phyloP scores from a whole-genome alignment of 1,140 invertebrate genomes.

The Bacillus rossius region DNA sequence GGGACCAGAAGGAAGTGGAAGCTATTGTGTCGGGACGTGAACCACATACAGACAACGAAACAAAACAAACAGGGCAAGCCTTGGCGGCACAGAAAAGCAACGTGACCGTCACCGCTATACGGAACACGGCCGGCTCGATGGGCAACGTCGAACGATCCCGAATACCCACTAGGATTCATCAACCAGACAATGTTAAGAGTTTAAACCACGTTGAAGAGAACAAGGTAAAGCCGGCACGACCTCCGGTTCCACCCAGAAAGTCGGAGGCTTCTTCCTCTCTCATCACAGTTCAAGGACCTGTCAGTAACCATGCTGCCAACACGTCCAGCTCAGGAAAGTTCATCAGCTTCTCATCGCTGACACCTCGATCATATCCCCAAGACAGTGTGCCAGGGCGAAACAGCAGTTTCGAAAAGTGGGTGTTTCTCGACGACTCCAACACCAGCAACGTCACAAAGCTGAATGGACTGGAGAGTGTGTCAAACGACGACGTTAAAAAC shows the following conservation, averaged over 20 bases:
- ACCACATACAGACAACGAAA: no score
- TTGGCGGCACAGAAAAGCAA: background rate
- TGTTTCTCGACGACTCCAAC: slow-evolving; percentile 24
- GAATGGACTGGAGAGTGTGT: slow-evolving; percentile 11
- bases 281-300: no score
- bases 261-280: background rate
- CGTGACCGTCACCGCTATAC: slow-evolving; percentile 10
- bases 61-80: no score
- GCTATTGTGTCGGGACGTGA: background rate
- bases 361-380: background rate
- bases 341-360: slow-evolving; percentile 11
- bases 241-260: slow-evolving; percentile 17
- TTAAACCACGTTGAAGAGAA: background rate
- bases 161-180: slow-evolving; percentile 3
- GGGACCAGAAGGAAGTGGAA: background rate
- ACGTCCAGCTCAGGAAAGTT: slow-evolving; percentile 2
- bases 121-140: background rate
- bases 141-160: background rate
- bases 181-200: background rate
- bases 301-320: no score
- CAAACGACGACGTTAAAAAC: slow-evolving; percentile 19
- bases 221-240: slow-evolving; percentile 3
- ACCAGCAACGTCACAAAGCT: slow-evolving; percentile 1
- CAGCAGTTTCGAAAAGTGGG: slow-evolving; percentile 30
- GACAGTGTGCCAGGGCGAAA: background rate